phyloP scores from a whole-genome alignment of 2,113 vertebrate species.

The Ciconia boyciana region DNA sequence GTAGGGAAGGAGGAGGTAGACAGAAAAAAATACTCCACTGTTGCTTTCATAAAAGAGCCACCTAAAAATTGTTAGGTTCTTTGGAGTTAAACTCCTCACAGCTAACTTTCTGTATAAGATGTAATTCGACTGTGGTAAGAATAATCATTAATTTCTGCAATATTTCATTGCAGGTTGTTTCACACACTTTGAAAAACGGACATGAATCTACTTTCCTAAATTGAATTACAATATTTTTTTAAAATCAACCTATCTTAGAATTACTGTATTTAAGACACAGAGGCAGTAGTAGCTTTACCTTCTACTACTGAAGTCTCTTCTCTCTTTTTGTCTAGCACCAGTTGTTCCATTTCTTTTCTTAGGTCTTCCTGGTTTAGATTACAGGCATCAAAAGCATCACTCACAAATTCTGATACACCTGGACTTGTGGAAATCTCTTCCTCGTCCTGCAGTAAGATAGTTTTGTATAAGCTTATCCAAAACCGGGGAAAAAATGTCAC shows the following conservation, averaged over 20 bases:
- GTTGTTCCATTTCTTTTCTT: slow-evolving; percentile 96
- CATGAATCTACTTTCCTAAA: neutral
- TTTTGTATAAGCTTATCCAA: neutral
- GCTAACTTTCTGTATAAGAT: neutral
- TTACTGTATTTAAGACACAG: neutral
- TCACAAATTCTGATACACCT: slow-evolving; percentile 94
- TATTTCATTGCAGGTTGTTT: neutral
- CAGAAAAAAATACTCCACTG: neutral
- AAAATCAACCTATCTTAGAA: neutral
- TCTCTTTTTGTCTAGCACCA: slow-evolving; percentile 91
- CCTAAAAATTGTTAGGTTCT: neutral
- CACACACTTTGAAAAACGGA: neutral
- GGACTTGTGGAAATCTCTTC: slow-evolving; percentile 96
- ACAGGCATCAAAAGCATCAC: slow-evolving; percentile 90
- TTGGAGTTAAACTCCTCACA: neutral
- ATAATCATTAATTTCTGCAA: neutral
- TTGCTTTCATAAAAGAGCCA: neutral
- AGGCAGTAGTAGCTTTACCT: slow-evolving; percentile 66
- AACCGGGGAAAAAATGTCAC: neutral
- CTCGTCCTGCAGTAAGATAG: slow-evolving; percentile 78
- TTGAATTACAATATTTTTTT: neutral
- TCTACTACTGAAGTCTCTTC: slow-evolving; percentile 70
- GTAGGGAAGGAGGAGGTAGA: neutral
- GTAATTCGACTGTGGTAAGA: neutral
- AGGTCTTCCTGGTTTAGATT: slow-evolving; percentile 91